phyloP scores from a whole-genome alignment of 2,113 vertebrate species.

The Procavia capensis region DNA sequence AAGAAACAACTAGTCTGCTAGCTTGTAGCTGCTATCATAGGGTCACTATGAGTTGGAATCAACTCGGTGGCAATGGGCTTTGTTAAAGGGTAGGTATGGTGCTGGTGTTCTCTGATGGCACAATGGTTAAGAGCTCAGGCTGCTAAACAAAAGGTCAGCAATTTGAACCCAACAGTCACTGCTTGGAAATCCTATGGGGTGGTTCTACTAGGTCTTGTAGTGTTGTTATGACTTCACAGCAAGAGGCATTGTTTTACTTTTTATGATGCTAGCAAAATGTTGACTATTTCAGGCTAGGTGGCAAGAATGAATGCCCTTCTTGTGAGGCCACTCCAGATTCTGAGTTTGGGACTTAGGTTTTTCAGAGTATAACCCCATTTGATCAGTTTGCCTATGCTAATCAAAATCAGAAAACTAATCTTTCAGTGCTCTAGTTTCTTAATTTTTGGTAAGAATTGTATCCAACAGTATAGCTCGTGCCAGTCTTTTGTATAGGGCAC shows the following conservation, averaged over 20 bases:
- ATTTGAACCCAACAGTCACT: too few species aligned
- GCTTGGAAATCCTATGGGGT: too few species aligned
- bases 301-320: background rate
- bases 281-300: background rate
- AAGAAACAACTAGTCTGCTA: background rate
- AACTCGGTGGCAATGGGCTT: too few species aligned
- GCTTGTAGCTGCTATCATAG: background rate
- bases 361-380: background rate
- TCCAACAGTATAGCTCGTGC: background rate
- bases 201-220: too few species aligned
- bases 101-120: too few species aligned
- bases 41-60: background rate
- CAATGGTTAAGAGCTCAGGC: too few species aligned
- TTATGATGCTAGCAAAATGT: background rate
- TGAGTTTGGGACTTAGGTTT: background rate
- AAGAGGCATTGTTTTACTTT: too few species aligned
- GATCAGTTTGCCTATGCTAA: background rate
- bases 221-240: too few species aligned
- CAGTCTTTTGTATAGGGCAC: background rate
- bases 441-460: background rate
- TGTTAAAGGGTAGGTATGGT: too few species aligned
- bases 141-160: too few species aligned
- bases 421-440: background rate
- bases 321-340: background rate
- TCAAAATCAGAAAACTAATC: background rate